Percentiles rank a stretch among this genome's conserved stretches.
Conservation (phyloP, 2,888 invertebrate genomes). For the Spodoptera exigua region DNA sequence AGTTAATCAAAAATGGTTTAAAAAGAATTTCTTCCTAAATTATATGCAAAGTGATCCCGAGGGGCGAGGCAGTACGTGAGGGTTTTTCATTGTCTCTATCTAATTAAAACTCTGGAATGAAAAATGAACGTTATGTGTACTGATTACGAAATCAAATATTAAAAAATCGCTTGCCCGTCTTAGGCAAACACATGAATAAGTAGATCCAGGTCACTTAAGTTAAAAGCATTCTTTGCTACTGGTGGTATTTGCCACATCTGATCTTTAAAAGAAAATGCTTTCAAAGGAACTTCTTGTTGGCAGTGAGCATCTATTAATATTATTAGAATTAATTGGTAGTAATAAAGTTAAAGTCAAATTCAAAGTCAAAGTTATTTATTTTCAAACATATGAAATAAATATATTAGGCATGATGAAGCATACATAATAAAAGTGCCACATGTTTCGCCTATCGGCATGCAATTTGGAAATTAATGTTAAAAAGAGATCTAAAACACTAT, state of each 20-base stretch:
- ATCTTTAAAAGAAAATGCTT: conserved; percentile 53
- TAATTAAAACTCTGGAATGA: conserved; percentile 57
- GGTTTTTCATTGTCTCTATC: conserved; percentile 52
- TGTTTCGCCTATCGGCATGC: too few species aligned
- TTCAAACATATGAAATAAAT: too few species aligned
- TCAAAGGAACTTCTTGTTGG: conserved; percentile 30
- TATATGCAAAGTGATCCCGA: conserved; percentile 51
- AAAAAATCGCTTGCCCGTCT: conserved; percentile 31
- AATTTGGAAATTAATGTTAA: too few species aligned
- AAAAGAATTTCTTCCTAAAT: conserved; percentile 41
- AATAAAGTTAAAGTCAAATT: too few species aligned
- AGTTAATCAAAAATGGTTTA: conserved; percentile 21
- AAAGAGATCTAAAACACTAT: too few species aligned
- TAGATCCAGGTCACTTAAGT: conserved; percentile 41
- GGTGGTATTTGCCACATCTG: conserved; percentile 50
- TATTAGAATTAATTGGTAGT: conserved; percentile 49
- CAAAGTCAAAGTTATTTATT: too few species aligned
- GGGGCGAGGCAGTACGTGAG: conserved; percentile 52
- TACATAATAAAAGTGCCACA: too few species aligned
- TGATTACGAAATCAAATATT: conserved; percentile 53
- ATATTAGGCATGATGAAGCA: too few species aligned
- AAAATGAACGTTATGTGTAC: conserved; percentile 51
- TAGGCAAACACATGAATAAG: conserved; percentile 51
- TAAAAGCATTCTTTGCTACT: conserved; percentile 48
- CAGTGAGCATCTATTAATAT: conserved; percentile 40